Evolutionary conservation across 2,113 vertebrate genomes (phyloP), one percentile per base, ranked within the genome.

Genomic region (Cyprinodon tularosa): DNA sequence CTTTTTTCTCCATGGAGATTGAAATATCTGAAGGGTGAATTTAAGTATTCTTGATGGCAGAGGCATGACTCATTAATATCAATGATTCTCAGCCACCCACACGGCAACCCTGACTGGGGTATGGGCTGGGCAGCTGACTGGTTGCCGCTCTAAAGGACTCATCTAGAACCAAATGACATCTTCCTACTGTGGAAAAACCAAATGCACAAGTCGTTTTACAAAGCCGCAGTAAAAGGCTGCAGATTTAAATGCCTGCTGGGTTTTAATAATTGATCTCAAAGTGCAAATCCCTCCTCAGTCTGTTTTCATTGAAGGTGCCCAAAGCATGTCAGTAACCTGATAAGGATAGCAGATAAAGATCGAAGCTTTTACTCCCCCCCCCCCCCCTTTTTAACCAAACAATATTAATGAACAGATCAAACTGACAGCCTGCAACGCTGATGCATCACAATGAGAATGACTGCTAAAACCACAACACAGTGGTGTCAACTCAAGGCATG

Each of bases 11-110:
- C 69, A 68, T 44, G 59, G 59, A 76, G 36, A 47, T 42, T 63
- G 47, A 76, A 50, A 59, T 72, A 64, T 29, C 42, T 66, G 57
- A 73, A n/a, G 72, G 48, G 45, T 60, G 62, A 66, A 14, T 63
- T 72, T 62, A 72, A 71, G 50, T 66, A 68, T 60, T 17, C 59
- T 80, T 9, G 73, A 70, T 74, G 57, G 47, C 79, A 48, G 74
- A 65, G 6, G 74, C 39, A 76, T 76, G 80, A 85, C 66, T 86
- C 78, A 81, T 77, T 74, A 63, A 40, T 37, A 60, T 75, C 62
- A 63, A 77, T 6, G 14, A 64, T 53, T 63, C 68, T 22, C 75
- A 72, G 67, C 73, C 68, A 15, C 80, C 65, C 80, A 88, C 83
- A 22, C 77, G 17, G 8, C 62, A 45, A 53, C 71, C 78, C 62